These are phyloP conservation scores for Ceratina calcarata DNA, from an alignment of 1,140 invertebrate species.

Conservation along the genomic window DNA sequence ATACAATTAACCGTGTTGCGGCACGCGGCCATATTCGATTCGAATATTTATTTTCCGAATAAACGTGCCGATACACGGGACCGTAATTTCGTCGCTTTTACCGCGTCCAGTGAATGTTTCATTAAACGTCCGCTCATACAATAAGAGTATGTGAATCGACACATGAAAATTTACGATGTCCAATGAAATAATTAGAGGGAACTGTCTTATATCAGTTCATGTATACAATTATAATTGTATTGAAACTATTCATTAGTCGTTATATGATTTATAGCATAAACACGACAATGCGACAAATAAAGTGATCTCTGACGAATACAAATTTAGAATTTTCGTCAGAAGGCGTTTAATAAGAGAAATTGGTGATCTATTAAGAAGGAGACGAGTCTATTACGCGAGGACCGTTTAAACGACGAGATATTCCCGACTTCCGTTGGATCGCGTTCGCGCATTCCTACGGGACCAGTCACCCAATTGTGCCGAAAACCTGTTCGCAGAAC, in stretches of 20 bases:
- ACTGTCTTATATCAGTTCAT: no score
- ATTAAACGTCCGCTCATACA: no score
- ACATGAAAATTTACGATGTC: no score
- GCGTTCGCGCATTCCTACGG: slow-evolving; percentile 11
- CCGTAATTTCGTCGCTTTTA: background rate
- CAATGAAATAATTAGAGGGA: no score
- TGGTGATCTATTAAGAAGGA: background rate
- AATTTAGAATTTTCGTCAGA: background rate
- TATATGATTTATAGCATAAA: no score
- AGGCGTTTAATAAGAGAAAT: slow-evolving; percentile 2
- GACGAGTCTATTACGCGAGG: no score
- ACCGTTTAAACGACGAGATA: slow-evolving; percentile 15
- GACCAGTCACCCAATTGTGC: background rate
- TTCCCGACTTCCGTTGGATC: slow-evolving; percentile 6
- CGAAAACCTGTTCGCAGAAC: slow-evolving; percentile 39
- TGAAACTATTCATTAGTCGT: no score
- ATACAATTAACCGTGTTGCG: slow-evolving; percentile 21
- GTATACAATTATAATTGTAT: no score
- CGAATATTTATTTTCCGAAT: slow-evolving; percentile 27
- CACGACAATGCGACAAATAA: no score
- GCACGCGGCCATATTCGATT: slow-evolving; percentile 18
- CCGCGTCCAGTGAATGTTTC: no score
- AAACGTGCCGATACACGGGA: background rate
- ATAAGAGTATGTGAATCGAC: no score
- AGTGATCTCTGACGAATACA: no score